Evolutionary conservation across 2,888 invertebrate species (phyloP).

Genomic region (Mythimna albipuncta): DNA sequence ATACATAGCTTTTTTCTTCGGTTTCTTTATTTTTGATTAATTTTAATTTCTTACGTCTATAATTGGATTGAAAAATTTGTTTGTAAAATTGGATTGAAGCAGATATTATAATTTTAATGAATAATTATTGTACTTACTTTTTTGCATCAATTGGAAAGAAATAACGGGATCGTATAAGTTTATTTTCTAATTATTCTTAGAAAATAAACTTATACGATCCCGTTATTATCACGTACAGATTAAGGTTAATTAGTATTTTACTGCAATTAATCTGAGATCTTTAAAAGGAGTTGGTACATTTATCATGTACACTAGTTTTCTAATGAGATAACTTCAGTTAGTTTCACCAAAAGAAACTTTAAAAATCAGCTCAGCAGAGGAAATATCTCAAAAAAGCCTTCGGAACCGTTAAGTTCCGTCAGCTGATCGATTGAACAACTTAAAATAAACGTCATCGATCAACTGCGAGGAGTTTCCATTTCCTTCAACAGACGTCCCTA

Average conservation of each 20-base stretch:
- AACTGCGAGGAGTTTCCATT: slow-evolving; percentile 57
- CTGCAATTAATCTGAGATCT: not conserved
- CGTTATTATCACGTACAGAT: not conserved
- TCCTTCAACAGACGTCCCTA: slow-evolving; percentile 48
- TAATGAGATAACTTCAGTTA: slow-evolving; percentile 31
- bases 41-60: too few species aligned
- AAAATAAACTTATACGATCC: not conserved
- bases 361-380: slow-evolving; percentile 5
- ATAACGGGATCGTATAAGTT: not conserved
- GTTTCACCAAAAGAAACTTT: slow-evolving; percentile 24
- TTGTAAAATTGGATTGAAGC: too few species aligned
- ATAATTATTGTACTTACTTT: too few species aligned
- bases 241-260: not conserved
- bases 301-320: not conserved
- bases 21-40: too few species aligned
- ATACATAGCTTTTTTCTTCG: too few species aligned
- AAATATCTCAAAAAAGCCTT: slow-evolving; percentile 36
- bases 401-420: slow-evolving; percentile 39
- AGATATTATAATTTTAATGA: too few species aligned
- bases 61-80: too few species aligned
- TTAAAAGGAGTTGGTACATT: not conserved
- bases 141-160: too few species aligned
- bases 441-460: slow-evolving; percentile 63
- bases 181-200: not conserved
- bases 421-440: slow-evolving; percentile 57